Evolutionary conservation across 2,888 invertebrate species (phyloP).

Genomic region (Spodoptera littoralis): DNA sequence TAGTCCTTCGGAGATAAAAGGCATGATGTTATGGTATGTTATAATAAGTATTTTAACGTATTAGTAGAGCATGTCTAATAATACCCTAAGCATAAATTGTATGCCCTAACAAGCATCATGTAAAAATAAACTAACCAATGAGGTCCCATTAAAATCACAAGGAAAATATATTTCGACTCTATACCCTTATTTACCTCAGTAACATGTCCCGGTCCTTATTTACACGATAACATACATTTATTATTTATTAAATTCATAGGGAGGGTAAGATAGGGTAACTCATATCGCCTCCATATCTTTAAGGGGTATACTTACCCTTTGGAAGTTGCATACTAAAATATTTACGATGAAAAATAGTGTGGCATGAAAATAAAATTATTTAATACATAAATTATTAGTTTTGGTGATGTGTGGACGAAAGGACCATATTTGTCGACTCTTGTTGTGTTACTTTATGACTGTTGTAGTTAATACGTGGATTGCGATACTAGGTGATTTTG

Average conservation of each 20-base stretch:
- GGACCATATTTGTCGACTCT: background rate
- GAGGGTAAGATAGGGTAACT: conserved; percentile 20
- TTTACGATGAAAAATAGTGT: conserved; percentile 40
- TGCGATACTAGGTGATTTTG: too few species aligned
- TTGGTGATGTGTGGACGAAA: conserved; percentile 3
- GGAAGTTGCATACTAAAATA: conserved; percentile 24
- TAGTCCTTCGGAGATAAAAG: too few species aligned
- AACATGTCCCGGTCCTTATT: conserved; percentile 26
- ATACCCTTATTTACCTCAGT: conserved; percentile 19
- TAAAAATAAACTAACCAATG: too few species aligned
- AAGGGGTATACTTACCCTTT: conserved; percentile 34
- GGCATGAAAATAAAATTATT: conserved; percentile 27
- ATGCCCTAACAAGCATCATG: too few species aligned
- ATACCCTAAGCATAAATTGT: too few species aligned
- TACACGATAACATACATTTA: conserved; percentile 44
- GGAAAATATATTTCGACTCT: too few species aligned
- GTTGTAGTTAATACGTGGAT: too few species aligned
- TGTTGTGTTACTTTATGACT: too few species aligned
- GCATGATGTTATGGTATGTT: too few species aligned
- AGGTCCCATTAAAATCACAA: too few species aligned
- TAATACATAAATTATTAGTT: conserved; percentile 11
- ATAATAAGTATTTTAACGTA: too few species aligned
- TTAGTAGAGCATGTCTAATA: too few species aligned
- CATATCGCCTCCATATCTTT: conserved; percentile 41
- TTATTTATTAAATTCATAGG: conserved; percentile 45